phyloP scores from a whole-genome alignment of 2,888 invertebrate species.

The Epinotia bilunana region DNA sequence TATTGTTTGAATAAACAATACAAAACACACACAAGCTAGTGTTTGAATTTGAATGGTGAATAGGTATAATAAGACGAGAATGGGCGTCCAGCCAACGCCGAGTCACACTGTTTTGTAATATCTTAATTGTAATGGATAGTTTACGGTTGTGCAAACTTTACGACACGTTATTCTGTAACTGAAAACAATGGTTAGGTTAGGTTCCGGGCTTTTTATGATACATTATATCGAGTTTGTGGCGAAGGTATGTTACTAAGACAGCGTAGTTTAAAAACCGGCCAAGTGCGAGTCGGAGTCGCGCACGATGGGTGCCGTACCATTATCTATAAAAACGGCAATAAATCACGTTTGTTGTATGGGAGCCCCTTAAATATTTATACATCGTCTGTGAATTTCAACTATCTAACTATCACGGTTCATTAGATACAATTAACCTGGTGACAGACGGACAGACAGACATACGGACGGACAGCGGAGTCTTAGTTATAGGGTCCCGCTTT shows the following conservation, averaged over 20 bases:
- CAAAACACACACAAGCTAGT: neutral
- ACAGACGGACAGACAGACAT: too few relatives aligned
- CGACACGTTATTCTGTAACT: constrained; percentile 8
- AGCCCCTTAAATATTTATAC: too few relatives aligned
- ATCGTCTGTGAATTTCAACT: too few relatives aligned
- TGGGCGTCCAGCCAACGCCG: constrained; percentile 1
- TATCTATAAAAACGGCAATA: too few relatives aligned
- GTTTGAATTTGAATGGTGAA: neutral
- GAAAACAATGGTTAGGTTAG: constrained; percentile 6
- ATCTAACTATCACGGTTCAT: too few relatives aligned
- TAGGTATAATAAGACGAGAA: neutral
- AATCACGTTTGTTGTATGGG: too few relatives aligned
- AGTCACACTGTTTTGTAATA: constrained; percentile 22
- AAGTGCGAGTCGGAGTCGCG: too few relatives aligned
- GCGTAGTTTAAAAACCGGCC: neutral
- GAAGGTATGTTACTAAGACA: neutral
- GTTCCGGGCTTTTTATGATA: neutral
- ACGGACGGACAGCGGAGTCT: too few relatives aligned
- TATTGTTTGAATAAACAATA: neutral
- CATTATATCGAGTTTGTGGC: neutral
- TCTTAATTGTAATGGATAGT: constrained; percentile 15
- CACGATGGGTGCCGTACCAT: too few relatives aligned
- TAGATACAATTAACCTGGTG: too few relatives aligned
- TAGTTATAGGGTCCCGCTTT: too few relatives aligned
- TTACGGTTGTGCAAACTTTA: constrained; percentile 17